Percentiles rank a stretch among this genome's conserved stretches.
Conservation (phyloP, 23 tunicate genomes). For the Oikopleura dioica region DNA sequence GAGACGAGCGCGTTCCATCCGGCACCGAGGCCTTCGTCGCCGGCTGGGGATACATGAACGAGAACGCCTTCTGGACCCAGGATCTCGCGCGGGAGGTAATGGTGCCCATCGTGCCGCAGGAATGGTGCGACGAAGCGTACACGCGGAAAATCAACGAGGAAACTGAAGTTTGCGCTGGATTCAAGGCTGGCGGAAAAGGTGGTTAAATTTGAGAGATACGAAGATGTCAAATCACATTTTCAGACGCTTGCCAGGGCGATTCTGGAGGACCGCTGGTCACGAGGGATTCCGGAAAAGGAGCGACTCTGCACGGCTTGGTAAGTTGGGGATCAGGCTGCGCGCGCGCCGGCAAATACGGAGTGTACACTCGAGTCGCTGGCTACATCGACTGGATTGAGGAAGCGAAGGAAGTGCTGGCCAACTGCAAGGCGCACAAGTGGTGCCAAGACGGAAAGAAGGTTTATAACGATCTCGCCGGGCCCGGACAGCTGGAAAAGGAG, state of each 20-base stretch:
- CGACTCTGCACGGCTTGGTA: conserved; percentile 33
- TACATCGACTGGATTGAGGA: conserved; percentile 31
- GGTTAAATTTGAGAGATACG: not conserved
- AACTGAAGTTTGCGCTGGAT: conserved; percentile 53
- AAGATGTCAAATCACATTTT: too few species aligned
- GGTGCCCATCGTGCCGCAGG: conserved; percentile 23
- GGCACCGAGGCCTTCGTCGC: not conserved
- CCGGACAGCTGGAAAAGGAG: too few species aligned
- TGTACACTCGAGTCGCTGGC: conserved; percentile 32
- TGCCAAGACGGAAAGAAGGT: not conserved
- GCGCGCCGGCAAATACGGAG: conserved; percentile 28
- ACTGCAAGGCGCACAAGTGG: not conserved
- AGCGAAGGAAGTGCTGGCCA: conserved; percentile 6
- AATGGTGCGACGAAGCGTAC: conserved; percentile 18
- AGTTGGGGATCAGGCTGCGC: conserved; percentile 54
- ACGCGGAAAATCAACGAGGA: conserved; percentile 7
- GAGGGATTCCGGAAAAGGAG: conserved; percentile 17
- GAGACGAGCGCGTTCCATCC: not conserved
- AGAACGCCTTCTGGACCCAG: conserved; percentile 6
- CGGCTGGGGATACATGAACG: not conserved
- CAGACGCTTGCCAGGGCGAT: conserved; percentile 80
- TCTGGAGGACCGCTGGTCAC: conserved; percentile 50
- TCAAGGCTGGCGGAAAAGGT: conserved; percentile 24
- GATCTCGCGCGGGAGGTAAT: conserved; percentile 22
- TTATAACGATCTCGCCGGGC: not conserved